Conservation (phyloP, 2,113 vertebrate species). For the Baryphthengus martii region DNA sequence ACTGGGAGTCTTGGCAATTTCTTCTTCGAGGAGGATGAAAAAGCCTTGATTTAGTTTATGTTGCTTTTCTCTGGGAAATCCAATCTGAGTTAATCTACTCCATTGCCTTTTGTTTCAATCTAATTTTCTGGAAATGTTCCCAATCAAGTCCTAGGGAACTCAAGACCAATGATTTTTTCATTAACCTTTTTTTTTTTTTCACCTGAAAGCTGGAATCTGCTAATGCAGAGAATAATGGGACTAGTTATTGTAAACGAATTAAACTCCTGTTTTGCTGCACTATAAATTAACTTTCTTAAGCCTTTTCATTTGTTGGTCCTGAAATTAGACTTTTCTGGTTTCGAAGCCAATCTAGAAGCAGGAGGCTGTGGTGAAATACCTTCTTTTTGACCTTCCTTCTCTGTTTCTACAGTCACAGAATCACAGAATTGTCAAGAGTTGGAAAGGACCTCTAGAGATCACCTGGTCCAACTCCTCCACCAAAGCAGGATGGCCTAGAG, state of each 20-base stretch:
- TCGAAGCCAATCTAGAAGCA: background rate
- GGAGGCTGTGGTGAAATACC: background rate
- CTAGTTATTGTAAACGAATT: background rate
- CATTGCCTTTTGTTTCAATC: background rate
- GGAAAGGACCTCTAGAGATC: too few species aligned
- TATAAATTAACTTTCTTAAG: background rate
- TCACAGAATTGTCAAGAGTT: too few species aligned
- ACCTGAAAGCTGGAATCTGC: background rate
- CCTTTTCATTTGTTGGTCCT: background rate
- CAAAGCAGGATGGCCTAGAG: too few species aligned
- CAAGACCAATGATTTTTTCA: background rate
- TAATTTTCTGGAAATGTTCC: conserved; percentile 31
- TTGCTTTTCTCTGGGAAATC: background rate
- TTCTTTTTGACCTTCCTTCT: background rate
- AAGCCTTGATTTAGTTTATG: background rate
- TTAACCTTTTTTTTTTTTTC: background rate
- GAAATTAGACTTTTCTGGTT: background rate
- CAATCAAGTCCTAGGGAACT: background rate
- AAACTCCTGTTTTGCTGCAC: background rate
- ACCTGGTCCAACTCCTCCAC: too few species aligned
- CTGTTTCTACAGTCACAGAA: background rate
- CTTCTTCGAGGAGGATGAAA: background rate
- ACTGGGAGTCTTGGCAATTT: background rate
- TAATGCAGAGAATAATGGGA: background rate
- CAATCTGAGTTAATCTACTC: background rate